Evolutionary conservation across 1,140 invertebrate species (phyloP).

Genomic region (Drosophila aff.): DNA sequence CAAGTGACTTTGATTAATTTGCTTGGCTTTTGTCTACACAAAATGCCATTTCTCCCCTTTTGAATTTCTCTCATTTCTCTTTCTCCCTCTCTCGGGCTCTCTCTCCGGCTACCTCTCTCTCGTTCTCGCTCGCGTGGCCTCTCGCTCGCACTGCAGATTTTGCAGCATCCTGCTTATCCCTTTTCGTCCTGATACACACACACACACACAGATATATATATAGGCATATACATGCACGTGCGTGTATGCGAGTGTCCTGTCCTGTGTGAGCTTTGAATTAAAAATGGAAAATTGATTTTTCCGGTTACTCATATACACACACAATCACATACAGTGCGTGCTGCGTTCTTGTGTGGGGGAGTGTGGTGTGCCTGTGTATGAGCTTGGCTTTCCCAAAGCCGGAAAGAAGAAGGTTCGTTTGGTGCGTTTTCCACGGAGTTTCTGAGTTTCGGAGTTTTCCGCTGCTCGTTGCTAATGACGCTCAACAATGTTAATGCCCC

Average conservation of each 20-base stretch:
- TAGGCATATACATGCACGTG: conserved; percentile 22
- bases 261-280: conserved; percentile 77
- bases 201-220: conserved; percentile 26
- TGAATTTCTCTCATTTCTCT: conserved; percentile 7
- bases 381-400: conserved; percentile 59
- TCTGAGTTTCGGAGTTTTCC: conserved; percentile 32
- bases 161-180: conserved; percentile 81
- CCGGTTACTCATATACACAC: conserved; percentile 71
- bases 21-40: conserved; percentile 64
- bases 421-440: conserved; percentile 34
- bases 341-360: conserved; percentile 14
- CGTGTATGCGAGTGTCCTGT: conserved; percentile 44
- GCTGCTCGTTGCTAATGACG: conserved; percentile 62
- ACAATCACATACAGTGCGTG: conserved; percentile 31
- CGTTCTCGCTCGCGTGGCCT: neutral
- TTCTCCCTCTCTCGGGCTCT: conserved; percentile 8
- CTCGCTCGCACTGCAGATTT: conserved; percentile 50
- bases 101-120: conserved; percentile 7
- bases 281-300: conserved; percentile 85
- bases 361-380: conserved; percentile 26
- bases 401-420: conserved; percentile 46
- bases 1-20: conserved; percentile 47
- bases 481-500: conserved; percentile 89
- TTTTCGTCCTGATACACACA: conserved; percentile 58
- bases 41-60: conserved; percentile 26